phyloP scores from a whole-genome alignment of 2,113 vertebrate species.

The Salvelinus alpinus region DNA sequence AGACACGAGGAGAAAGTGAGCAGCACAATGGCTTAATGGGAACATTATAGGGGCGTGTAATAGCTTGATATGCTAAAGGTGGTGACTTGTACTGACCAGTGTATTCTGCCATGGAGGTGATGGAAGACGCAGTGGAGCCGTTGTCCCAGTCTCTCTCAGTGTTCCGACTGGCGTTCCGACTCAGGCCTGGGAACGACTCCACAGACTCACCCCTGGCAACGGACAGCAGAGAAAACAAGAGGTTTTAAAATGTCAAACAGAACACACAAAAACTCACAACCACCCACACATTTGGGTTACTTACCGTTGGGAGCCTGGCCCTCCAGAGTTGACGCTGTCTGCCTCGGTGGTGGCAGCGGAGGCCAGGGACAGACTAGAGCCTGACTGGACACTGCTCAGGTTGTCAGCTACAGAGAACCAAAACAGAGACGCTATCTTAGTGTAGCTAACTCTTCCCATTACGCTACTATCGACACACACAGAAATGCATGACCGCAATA shows the following conservation, averaged over 20 bases:
- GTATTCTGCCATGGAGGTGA: constrained; percentile 93
- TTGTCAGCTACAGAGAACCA: constrained; percentile 72
- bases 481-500: background rate
- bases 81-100: constrained; percentile 73
- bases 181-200: constrained; percentile 83
- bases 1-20: background rate
- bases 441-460: background rate
- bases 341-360: constrained; percentile 72
- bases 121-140: constrained; percentile 88
- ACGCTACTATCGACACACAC: background rate
- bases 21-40: background rate
- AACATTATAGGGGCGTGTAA: too few species aligned
- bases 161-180: constrained; percentile 88
- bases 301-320: constrained; percentile 84
- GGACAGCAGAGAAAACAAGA: background rate
- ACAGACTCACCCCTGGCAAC: constrained; percentile 83
- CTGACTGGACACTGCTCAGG: constrained; percentile 85
- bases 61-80: too few species aligned
- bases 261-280: background rate
- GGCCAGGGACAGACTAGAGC: constrained; percentile 91
- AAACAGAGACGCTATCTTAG: background rate
- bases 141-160: constrained; percentile 96
- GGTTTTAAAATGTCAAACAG: background rate
- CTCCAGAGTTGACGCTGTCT: constrained; percentile 87
- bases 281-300: background rate